Evolutionary conservation across 2,113 vertebrate genomes (phyloP).

Genomic region (Bubalus kerabau): DNA sequence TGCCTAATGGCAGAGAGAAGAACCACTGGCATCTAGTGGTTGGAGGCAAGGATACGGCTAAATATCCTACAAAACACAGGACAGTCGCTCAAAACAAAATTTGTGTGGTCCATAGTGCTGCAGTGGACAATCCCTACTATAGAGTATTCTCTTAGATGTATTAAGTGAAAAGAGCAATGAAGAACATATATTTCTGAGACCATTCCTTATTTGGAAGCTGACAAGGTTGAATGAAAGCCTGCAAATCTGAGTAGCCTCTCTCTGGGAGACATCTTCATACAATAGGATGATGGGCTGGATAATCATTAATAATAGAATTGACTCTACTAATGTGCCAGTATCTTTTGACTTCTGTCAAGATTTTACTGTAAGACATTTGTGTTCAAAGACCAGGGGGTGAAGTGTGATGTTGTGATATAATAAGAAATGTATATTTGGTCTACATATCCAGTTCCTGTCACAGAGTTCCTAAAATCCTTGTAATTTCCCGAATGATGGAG

Average conservation of each 20-base stretch:
- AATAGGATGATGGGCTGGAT: not conserved
- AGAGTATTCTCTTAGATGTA: not conserved
- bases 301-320: not conserved
- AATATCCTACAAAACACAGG: not conserved
- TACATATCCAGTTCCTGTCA: not conserved
- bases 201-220: not conserved
- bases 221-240: not conserved
- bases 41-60: not conserved
- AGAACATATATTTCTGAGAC: not conserved
- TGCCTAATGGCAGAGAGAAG: not conserved
- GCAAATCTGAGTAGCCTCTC: not conserved
- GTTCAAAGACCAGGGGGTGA: not conserved
- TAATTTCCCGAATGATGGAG: not conserved
- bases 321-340: not conserved
- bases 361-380: not conserved
- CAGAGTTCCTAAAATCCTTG: not conserved
- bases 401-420: not conserved
- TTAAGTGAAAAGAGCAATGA: not conserved
- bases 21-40: not conserved
- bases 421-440: not conserved
- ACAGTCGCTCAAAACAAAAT: not conserved
- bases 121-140: not conserved
- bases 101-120: not conserved
- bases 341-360: not conserved
- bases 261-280: not conserved